These are phyloP conservation scores for Neomonachus schauinslandi DNA, from an alignment of 2,113 vertebrate species.

Conservation along the genomic window DNA sequence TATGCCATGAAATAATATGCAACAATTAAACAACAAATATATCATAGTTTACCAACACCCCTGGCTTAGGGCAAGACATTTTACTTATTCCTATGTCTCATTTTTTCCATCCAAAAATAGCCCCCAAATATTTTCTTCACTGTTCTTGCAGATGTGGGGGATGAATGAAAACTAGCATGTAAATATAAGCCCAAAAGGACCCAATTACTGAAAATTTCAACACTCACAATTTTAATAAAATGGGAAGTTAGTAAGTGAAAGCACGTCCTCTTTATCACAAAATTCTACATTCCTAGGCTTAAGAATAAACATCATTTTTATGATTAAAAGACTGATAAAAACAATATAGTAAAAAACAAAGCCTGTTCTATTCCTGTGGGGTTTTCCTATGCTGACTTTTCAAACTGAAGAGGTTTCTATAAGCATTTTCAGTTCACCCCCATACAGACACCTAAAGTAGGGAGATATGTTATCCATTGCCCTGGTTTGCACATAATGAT, in stretches of 20 bases:
- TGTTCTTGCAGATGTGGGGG: background rate
- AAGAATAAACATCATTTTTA: background rate
- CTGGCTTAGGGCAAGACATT: background rate
- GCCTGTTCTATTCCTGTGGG: background rate
- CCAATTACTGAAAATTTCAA: background rate
- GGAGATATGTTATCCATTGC: background rate
- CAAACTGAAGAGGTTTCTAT: background rate
- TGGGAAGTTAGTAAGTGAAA: background rate
- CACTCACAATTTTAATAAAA: background rate
- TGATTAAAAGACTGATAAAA: background rate
- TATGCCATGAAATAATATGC: background rate
- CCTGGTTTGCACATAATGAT: background rate
- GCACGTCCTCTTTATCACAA: background rate
- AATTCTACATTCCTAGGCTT: background rate
- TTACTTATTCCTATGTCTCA: background rate
- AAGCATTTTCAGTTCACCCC: background rate
- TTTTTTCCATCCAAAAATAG: background rate
- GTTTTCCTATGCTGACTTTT: background rate
- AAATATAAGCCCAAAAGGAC: background rate
- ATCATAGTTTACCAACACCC: background rate
- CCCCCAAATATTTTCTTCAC: background rate
- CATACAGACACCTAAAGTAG: background rate
- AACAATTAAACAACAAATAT: background rate
- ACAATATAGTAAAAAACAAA: background rate
- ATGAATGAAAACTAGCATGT: background rate